A percentile compares a stretch with the other conserved stretches of the same genome.
Evolutionary conservation across 2,888 invertebrate genomes (phyloP).

Genomic region (Agelastica alni): DNA sequence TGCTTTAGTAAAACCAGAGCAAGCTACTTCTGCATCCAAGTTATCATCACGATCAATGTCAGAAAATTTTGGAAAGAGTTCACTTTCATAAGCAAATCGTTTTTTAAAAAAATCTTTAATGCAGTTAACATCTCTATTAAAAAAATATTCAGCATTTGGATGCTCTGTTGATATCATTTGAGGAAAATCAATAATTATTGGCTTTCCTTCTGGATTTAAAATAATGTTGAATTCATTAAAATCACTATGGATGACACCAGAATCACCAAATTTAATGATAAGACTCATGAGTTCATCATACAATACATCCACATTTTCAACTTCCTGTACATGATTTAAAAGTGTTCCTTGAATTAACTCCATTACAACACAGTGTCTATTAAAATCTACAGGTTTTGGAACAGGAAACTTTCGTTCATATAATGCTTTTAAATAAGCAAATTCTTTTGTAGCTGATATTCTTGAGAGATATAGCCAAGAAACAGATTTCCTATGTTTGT

Average conservation of each 20-base stretch:
- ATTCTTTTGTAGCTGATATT: constrained; percentile 96
- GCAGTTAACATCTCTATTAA: constrained; percentile 94
- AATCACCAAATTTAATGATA: constrained; percentile 86
- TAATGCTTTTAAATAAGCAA: constrained; percentile 95
- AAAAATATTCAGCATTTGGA: constrained; percentile 88
- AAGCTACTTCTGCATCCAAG: constrained; percentile 86
- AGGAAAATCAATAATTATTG: constrained; percentile 95
- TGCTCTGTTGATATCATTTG: constrained; percentile 98
- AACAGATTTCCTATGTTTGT: constrained; percentile 83
- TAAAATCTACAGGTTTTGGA: constrained; percentile 92
- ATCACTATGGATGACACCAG: constrained; percentile 98
- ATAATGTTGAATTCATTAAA: constrained; percentile 99
- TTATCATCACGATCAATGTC: constrained; percentile 78
- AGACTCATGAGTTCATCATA: constrained; percentile 95
- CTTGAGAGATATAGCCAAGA: constrained; percentile 97
- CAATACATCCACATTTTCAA: constrained; percentile 72
- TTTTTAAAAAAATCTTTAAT: constrained; percentile 88
- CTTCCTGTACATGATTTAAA: constrained; percentile 68
- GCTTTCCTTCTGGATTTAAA: constrained; percentile 76
- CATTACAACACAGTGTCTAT: constrained; percentile 96
- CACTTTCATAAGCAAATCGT: constrained; percentile 78
- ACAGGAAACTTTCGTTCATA: constrained; percentile 91
- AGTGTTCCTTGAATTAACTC: constrained; percentile 83
- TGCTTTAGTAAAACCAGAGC: constrained; percentile 86
- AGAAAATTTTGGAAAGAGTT: constrained; percentile 73